Evolutionary conservation across 2,113 vertebrate species (phyloP), one percentile per base, ranked within the genome.

Genomic region (Aegithalos caudatus): DNA sequence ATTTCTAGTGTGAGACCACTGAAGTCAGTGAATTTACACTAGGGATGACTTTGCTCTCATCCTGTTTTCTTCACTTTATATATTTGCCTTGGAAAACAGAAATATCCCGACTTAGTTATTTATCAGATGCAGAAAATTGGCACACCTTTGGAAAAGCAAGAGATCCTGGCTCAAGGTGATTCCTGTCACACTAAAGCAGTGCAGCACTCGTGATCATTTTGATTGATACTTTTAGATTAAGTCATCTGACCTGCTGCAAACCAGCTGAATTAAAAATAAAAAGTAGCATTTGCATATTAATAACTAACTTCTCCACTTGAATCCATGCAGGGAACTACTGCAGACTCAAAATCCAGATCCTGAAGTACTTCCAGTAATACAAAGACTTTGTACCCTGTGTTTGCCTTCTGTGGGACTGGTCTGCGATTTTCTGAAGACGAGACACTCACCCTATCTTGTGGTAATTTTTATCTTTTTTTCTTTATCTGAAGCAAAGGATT

Each of bases 51-150:
- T 91, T 82, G 57, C 23, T 22, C 24, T 88, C 45, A 33, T 73
- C 58, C 27, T 73, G 14, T 89, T 94, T 94, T 69, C 56, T 77
- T 94, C 45, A 44, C 54, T 91, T 57, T 50, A 65, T 86, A 84
- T 96, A 44, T 94, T 88, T 90, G 38, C 44, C 50, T 69, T 84
- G 45, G 78, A 94, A 96, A 94, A 47, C 28, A 95, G 60, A 83
- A 84, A 62, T 61, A 48, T 45, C 48, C 33, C 40, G 74, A 57
- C 23, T 89, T 91, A 67, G 44, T 86, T 69, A 78, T 92, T 77
- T 88, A 83, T 88, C 29, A 40, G 42, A 78, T 58, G 35, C 37
- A 66, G 79, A 89, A 81, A 47, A 69, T 37, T 91, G 67, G 60
- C 74, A 89, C 10, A 21, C 8, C 35, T 69, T 70, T 77, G 65